Conservation (phyloP, 2,797 vertebrate genomes). For the Eremophila alpestris region DNA sequence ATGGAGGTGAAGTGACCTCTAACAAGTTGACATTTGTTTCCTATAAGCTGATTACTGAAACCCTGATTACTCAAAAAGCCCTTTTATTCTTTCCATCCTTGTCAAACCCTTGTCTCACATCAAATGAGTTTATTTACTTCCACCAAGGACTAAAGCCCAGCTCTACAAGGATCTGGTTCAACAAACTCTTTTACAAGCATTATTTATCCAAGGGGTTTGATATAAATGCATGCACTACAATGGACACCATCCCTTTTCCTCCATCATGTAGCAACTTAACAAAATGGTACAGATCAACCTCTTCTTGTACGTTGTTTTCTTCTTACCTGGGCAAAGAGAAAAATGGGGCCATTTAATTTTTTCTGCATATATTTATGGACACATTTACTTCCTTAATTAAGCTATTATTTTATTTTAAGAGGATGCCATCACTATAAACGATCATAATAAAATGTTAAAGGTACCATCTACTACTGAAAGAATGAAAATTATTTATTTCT, state of each 20-base stretch:
- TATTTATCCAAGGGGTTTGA: neutral
- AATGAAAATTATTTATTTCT: neutral
- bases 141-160: neutral
- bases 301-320: neutral
- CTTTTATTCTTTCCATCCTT: neutral
- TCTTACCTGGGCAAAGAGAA: neutral
- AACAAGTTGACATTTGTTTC: neutral
- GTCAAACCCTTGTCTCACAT: neutral
- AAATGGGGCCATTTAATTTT: neutral
- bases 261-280: neutral
- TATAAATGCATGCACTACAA: neutral
- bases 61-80: neutral
- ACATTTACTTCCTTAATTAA: constrained; percentile 7
- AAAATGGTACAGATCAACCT: neutral
- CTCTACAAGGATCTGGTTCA: neutral
- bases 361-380: neutral
- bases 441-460: neutral
- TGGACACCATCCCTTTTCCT: neutral
- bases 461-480: neutral
- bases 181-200: neutral
- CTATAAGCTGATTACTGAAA: neutral
- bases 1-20: neutral
- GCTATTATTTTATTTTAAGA: constrained; percentile 33
- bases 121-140: neutral
- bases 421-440: neutral